Base-by-base conservation (phyloP, 2,113 vertebrate genomes). In the Oxyruncus cristatus region DNA sequence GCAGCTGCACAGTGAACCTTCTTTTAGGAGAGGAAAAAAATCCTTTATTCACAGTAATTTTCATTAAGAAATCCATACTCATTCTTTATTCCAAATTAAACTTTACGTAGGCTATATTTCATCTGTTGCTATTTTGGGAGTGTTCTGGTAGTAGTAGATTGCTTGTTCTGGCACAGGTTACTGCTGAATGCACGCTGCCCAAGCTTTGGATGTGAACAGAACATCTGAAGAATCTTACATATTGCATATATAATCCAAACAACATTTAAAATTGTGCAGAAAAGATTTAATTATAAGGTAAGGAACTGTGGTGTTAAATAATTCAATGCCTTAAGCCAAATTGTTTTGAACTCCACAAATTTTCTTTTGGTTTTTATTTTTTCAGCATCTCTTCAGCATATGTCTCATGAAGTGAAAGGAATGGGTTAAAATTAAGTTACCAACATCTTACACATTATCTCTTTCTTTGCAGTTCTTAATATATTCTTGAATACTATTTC, bases 391-490 rank as follows among this genome's bases (percentile, higher is more conserved):
- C 10, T 74, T n/a, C n/a, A n/a, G n/a, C n/a, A 59, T 21, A 5
- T 49, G 11, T 7, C 5, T 63, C 4, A 17, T 39, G 7, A 80
- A 76, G 46, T 59, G 37, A 71, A 87, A 85, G 6, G 11, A 74
- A 81, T 80, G 30, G 4, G 32, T 96, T 96, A 91, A 76, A 93
- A 77, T 58, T 74, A 41, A n/a, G 42, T 85, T 79, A 32, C 35
- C 6, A 82, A 46, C 30, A 65, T 81, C 53, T 78, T 92, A 70
- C 8, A 16, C 39, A 62, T 83, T 71, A 47, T 58, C 14, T 85
- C 10, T 81, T 93, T 26, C 39, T 37, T 73, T 78, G 27, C n/a
- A 91, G 27, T 93, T 97, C 94, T 88, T 89, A 95, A 94, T 95
- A 89, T 91, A 95, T 56, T 52, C 47, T 89, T 80, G 47, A 93